Evolutionary conservation across 2,113 vertebrate genomes (phyloP).

Genomic region (Daboia siamensis): DNA sequence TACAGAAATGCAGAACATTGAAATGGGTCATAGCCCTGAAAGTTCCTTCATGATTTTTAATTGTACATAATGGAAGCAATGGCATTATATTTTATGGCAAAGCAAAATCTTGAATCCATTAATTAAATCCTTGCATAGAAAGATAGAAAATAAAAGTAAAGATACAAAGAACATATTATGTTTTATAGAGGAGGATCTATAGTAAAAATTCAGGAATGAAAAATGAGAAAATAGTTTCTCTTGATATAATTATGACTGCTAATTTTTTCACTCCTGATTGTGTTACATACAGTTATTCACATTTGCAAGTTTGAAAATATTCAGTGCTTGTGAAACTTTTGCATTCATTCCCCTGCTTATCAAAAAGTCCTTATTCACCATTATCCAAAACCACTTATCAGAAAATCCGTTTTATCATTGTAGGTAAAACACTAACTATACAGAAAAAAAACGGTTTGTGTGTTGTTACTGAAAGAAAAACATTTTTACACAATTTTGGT

Average conservation of each 20-base stretch:
- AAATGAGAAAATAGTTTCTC: not conserved
- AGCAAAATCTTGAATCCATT: not conserved
- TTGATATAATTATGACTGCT: not conserved
- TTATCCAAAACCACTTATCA: too few relatives aligned
- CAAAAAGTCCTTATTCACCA: too few relatives aligned
- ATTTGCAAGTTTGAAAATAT: not conserved
- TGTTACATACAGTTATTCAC: not conserved
- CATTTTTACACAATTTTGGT: too few relatives aligned
- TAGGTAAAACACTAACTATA: too few relatives aligned
- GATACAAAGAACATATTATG: not conserved
- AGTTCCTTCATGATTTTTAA: conserved; percentile 17
- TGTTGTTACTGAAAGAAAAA: too few relatives aligned
- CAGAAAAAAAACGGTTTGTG: too few relatives aligned
- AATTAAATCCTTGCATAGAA: not conserved
- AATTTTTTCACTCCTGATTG: not conserved
- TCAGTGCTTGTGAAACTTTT: not conserved
- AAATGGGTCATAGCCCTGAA: conserved; percentile 8
- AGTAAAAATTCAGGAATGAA: not conserved
- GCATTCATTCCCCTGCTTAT: not conserved
- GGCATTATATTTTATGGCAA: not conserved
- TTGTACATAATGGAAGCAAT: conserved; percentile 8
- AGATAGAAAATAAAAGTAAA: not conserved
- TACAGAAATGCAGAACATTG: conserved; percentile 25
- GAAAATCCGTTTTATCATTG: too few relatives aligned
- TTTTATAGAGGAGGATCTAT: not conserved